phyloP scores from a whole-genome alignment of 2,113 vertebrate genomes.

The Eurypyga helias region DNA sequence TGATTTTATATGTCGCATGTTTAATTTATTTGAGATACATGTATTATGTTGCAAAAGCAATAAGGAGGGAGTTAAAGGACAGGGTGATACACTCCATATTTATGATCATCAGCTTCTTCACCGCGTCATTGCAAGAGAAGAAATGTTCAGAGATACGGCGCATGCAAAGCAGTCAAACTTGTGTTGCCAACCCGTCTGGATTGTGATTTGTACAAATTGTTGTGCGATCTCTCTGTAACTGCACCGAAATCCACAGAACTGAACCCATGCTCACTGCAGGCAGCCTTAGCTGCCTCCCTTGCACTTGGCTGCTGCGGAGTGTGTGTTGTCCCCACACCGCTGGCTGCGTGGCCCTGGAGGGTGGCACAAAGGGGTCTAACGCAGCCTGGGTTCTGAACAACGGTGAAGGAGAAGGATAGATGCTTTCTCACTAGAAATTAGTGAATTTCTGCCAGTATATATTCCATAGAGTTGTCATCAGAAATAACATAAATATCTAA shows the following conservation, averaged over 20 bases:
- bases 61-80: not conserved
- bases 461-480: not conserved
- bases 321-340: accelerated
- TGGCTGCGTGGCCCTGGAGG: accelerated
- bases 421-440: not conserved
- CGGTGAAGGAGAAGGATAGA: not conserved
- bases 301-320: accelerated
- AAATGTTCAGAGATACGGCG: not conserved
- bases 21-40: constrained; percentile 52
- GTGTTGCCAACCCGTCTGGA: not conserved
- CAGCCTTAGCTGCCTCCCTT: not conserved
- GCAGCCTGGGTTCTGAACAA: not conserved
- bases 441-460: not conserved
- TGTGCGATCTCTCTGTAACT: not conserved
- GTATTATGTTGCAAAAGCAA: constrained; percentile 12
- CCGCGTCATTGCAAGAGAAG: not conserved
- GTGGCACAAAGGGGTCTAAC: not conserved
- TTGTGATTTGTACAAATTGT: not conserved
- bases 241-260: not conserved
- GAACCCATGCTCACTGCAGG: not conserved
- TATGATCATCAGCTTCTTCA: constrained; percentile 18
- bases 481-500: not conserved
- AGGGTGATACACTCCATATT: constrained; percentile 1
- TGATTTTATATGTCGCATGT: constrained; percentile 42
- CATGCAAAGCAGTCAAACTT: not conserved